These are phyloP conservation scores for Polyergus mexicanus DNA, from an alignment of 1,140 invertebrate genomes.

Conservation along the genomic window DNA sequence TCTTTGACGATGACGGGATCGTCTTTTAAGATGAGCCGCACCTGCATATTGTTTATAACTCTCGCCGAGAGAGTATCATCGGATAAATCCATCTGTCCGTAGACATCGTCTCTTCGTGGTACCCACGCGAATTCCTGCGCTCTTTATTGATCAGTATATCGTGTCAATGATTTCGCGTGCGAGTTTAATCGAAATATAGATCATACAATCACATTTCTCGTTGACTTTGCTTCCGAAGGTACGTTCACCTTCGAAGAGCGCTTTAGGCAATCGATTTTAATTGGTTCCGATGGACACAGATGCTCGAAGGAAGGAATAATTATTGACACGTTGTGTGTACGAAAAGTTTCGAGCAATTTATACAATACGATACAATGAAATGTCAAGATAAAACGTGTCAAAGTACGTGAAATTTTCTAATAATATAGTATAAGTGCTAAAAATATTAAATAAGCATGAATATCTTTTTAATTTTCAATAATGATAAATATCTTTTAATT, in stretches of 20 bases:
- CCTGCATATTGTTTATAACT: conserved; percentile 76
- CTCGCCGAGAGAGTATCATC: not conserved
- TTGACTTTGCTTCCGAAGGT: not conserved
- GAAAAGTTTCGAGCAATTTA: not conserved
- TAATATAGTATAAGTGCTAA: not conserved
- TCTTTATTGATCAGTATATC: conserved; percentile 33
- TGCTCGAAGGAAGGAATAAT: not conserved
- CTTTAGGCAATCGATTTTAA: conserved; percentile 21
- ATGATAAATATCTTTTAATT: not conserved
- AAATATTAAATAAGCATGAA: not conserved
- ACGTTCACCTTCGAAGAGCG: conserved; percentile 46
- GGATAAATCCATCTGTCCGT: conserved; percentile 24
- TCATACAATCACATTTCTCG: not conserved
- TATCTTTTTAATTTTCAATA: not conserved
- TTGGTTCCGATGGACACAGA: not conserved
- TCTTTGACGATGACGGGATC: conserved; percentile 69
- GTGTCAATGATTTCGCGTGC: not conserved
- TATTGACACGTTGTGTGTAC: not conserved
- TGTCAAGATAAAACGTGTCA: not conserved
- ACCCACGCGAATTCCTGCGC: conserved; percentile 68
- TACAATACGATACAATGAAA: not conserved
- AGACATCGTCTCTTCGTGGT: conserved; percentile 38
- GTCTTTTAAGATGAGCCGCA: conserved; percentile 71
- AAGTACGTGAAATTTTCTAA: not conserved
- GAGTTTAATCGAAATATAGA: conserved; percentile 22